Evolutionary conservation across 2,797 vertebrate species (phyloP), one percentile per base, ranked within the genome.

Genomic region (Xenopus petersii): DNA sequence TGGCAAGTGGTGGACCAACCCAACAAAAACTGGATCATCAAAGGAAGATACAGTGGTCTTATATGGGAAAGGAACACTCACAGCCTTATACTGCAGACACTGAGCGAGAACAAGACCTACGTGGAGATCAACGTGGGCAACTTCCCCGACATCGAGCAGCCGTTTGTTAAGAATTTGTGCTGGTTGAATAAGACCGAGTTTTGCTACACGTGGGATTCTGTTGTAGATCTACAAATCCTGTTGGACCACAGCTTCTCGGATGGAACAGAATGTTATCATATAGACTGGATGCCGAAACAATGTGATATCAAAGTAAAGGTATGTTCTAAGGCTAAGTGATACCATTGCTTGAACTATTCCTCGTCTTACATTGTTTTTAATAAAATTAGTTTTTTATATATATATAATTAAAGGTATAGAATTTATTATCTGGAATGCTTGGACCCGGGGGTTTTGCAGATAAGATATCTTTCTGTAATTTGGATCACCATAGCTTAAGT

Each of bases 1-100:
- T 96, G 95, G 95, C 95, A 97, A 91, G 95, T 96, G 33, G 89
- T 95, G 89, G 95, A 97, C 88, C 93, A 95, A 91, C 81, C 95
- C 2, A 93, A 93, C 78, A 95, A 95, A 82, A 93, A 95, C 91
- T 96, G 95, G 95, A 93, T 96, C 88, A 90, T 97, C 80, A 93
- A 90, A 78, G 95, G 95, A 61, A 90, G 85, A 2, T 83, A 84
- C 0, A 94, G 93, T 1, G 95, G 95, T 81, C 84, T 97, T 77
- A 92, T 95, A 79, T 97, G 95, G 95, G 95, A 97, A 85, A 90
- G 93, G 69, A 89, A 90, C 64, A 90, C 87, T 67, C 94, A 93
- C 13, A 92, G 92, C 13, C 88, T 97, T 72, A 85, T 94, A 77
- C 88, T 97, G 79, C 94, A 94, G 88, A 93, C 91, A 13, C 86